These are phyloP conservation scores for Diabrotica virgifera DNA, from an alignment of 1,140 invertebrate species.

Conservation along the genomic window DNA sequence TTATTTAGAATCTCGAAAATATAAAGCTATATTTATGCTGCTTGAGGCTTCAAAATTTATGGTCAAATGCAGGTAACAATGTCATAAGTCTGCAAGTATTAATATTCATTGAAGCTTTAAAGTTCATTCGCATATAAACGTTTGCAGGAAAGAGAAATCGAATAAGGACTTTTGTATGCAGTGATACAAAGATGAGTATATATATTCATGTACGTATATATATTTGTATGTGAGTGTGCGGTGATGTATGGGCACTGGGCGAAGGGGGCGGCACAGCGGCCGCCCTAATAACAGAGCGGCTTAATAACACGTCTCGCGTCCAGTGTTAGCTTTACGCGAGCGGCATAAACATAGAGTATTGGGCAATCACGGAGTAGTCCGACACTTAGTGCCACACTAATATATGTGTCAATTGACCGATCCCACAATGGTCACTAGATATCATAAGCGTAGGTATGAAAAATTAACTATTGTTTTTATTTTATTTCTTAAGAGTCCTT, in stretches of 20 bases:
- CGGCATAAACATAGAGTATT: constrained; percentile 16
- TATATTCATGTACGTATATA: constrained; percentile 16
- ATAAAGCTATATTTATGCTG: too few relatives aligned
- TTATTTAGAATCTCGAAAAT: too few relatives aligned
- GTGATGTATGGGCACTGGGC: constrained; percentile 43
- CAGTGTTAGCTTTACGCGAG: constrained; percentile 37
- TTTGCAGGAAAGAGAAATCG: constrained; percentile 31
- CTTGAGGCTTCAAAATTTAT: too few relatives aligned
- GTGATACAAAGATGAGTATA: constrained; percentile 26
- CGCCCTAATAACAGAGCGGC: constrained; percentile 41
- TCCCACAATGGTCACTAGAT: constrained; percentile 21
- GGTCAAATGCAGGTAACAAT: too few relatives aligned
- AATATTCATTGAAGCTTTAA: too few relatives aligned
- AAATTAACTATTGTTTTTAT: too few relatives aligned
- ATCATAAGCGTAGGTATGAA: constrained; percentile 1
- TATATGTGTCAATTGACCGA: constrained; percentile 38
- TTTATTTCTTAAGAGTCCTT: too few relatives aligned
- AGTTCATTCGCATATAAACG: neutral
- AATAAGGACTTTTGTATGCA: constrained; percentile 42
- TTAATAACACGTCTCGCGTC: constrained; percentile 39
- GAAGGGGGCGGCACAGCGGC: constrained; percentile 34
- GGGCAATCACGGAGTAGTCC: constrained; percentile 11
- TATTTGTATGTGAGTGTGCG: constrained; percentile 24
- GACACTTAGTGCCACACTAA: constrained; percentile 16
- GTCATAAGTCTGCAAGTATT: too few relatives aligned